Evolutionary conservation across 2,888 invertebrate genomes (phyloP).

Genomic region (Watsonalla binaria): DNA sequence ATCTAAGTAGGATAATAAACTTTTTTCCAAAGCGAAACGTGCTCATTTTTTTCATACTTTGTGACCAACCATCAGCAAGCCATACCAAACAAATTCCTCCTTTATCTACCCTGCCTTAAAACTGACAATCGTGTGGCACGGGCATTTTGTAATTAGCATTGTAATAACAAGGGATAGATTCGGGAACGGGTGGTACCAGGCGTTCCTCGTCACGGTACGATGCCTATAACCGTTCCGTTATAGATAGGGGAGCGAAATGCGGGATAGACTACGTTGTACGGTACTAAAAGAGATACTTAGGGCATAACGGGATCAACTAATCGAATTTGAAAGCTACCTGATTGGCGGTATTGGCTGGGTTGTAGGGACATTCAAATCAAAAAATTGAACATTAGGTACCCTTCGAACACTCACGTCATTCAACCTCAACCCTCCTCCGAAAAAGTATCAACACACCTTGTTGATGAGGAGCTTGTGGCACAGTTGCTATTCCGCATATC

Average conservation of each 20-base stretch:
- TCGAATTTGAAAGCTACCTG: too few relatives aligned
- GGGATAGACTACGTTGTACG: not conserved
- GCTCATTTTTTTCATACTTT: not conserved
- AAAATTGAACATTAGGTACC: too few relatives aligned
- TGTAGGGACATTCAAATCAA: too few relatives aligned
- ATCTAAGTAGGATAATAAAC: not conserved
- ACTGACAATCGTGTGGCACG: not conserved
- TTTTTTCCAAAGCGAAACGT: not conserved
- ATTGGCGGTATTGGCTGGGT: too few relatives aligned
- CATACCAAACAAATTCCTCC: not conserved
- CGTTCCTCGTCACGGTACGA: constrained; percentile 4
- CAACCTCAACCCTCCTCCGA: too few relatives aligned
- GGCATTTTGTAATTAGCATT: not conserved
- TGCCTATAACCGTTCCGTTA: not conserved
- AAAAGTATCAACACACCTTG: too few relatives aligned
- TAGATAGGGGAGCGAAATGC: constrained; percentile 4
- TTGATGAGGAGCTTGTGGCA: too few relatives aligned
- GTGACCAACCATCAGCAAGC: not conserved
- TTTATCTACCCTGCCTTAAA: not conserved
- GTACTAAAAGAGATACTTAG: too few relatives aligned
- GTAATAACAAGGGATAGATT: constrained; percentile 1
- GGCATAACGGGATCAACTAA: too few relatives aligned
- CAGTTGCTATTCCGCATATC: too few relatives aligned
- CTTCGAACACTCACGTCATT: too few relatives aligned
- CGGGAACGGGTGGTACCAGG: constrained; percentile 7